phyloP scores from a whole-genome alignment of 2,888 invertebrate species.

The Heliconius hortense region DNA sequence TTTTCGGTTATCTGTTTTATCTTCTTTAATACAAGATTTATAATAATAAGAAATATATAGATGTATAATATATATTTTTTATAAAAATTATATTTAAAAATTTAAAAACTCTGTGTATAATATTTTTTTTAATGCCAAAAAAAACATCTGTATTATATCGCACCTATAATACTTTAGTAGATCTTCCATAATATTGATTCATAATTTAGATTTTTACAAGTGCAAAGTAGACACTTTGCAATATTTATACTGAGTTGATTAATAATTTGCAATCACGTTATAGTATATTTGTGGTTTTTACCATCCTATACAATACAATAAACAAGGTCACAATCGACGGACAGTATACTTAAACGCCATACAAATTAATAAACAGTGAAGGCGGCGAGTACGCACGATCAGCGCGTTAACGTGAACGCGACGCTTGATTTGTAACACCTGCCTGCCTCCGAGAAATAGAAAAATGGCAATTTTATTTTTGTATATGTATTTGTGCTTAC shows the following conservation, averaged over 20 bases:
- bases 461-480: neutral
- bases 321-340: conserved; percentile 12
- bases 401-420: conserved; percentile 36
- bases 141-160: neutral
- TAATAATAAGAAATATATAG: neutral
- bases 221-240: neutral
- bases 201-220: neutral
- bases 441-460: neutral
- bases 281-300: neutral
- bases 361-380: conserved; percentile 23
- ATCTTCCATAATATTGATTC: neutral
- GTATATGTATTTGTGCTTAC: neutral
- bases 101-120: neutral
- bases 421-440: conserved; percentile 11
- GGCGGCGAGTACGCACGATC: conserved; percentile 48
- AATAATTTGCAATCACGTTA: neutral
- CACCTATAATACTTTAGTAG: neutral
- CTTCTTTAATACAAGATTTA: neutral
- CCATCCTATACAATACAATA: conserved; percentile 15
- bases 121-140: neutral
- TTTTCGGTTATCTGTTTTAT: neutral
- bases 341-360: conserved; percentile 6
- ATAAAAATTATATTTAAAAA: neutral
- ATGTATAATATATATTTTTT: neutral
- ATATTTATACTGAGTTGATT: neutral